Evolutionary conservation across 2,888 invertebrate species (phyloP), one percentile per base, ranked within the genome.

Genomic region (Taphrorychus bicolor): DNA sequence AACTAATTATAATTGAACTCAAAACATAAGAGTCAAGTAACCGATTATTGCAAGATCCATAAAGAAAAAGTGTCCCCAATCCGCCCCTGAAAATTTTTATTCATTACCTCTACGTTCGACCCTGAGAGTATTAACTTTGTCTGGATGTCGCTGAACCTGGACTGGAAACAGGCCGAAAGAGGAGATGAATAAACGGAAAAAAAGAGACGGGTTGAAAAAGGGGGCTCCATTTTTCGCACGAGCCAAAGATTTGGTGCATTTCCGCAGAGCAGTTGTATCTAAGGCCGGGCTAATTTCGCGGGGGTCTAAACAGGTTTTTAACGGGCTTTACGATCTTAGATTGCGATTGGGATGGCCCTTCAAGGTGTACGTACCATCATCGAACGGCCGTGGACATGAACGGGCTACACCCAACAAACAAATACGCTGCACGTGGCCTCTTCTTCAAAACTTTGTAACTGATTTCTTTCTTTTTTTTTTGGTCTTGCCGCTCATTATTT

Each of bases 271-370:
- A 22, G 59, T 52, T 67, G 67, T 67, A 63, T 64, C 59, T 59
- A 68, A 59, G 68, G 63, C 63, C 59, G 5, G 59, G 68, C 68
- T 68, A 68, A 68, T 68, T 68, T 68, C 48, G 68, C 64, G 59
- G 49, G 17, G 61, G 59, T 41, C 17, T 18, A 24, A 61, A 66
- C 66, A 53, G 66, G 66, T 61, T 66, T 66, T 59, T 66, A 60
- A 59, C 59, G 59, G 59, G 66, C 51, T 65, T 65, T 54, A 41
- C 49, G 64, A 58, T 63, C 45, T 63, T 49, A 23, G 51, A 57
- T 57, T 51, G 49, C 19, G 58, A 41, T 49, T 45, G 21, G 16
- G 16, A 22, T 53, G 53, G 53, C 22, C 51, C 51, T 22, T 51
- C 11, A 45, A 45, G 51, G 22, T 51, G 51, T 21, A 21, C 21